phyloP scores from a whole-genome alignment of 2,888 invertebrate genomes.

The Phalera bucephala region DNA sequence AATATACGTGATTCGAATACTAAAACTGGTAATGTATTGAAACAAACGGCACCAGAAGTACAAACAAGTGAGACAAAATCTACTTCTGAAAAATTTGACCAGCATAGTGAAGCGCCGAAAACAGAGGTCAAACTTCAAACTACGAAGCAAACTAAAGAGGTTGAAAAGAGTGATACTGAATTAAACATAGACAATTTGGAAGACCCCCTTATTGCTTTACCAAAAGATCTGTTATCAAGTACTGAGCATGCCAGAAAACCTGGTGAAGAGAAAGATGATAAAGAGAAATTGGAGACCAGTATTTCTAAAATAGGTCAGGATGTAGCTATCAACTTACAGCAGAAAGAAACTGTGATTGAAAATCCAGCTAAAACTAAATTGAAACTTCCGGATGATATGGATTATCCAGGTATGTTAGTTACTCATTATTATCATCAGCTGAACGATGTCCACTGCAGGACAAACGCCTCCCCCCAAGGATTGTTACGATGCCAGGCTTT shows the following conservation, averaged over 20 bases:
- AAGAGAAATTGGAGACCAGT: constrained; percentile 6
- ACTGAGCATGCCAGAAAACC: constrained; percentile 14
- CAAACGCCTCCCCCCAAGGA: too few species aligned
- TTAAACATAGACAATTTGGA: too few species aligned
- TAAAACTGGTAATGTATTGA: neutral
- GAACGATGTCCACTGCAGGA: too few species aligned
- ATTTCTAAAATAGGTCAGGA: constrained; percentile 15
- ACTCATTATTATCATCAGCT: too few species aligned
- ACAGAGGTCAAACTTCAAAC: neutral
- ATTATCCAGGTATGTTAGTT: constrained; percentile 32
- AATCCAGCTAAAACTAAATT: constrained; percentile 25
- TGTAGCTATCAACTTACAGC: constrained; percentile 13
- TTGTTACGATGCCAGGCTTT: too few species aligned
- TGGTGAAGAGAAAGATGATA: constrained; percentile 1
- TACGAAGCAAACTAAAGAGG: neutral
- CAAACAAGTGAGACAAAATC: neutral
- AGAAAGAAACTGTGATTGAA: constrained; percentile 32
- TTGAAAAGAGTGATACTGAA: constrained; percentile 7
- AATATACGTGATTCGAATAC: neutral
- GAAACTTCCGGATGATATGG: constrained; percentile 20
- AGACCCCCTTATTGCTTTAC: constrained; percentile 6
- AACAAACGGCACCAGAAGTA: neutral
- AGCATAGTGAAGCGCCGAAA: neutral
- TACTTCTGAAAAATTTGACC: neutral
- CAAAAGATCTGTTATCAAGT: constrained; percentile 5